Percentiles rank a stretch among this genome's conserved stretches.
Conservation (phyloP, 2,113 vertebrate species). For the Gallinago media region DNA sequence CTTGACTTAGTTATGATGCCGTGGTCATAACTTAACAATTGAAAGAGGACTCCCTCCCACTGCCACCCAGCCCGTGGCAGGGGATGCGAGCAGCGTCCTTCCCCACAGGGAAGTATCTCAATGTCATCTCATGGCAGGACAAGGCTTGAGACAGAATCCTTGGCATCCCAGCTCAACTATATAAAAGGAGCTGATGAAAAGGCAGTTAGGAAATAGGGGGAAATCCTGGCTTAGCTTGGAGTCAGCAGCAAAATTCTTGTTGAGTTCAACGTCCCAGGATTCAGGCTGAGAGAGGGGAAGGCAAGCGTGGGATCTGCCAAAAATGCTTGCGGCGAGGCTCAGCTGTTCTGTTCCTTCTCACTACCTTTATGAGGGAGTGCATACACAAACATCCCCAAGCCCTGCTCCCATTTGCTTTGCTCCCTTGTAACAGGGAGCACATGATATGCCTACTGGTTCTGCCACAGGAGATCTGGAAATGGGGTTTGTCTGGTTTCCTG, state of each 20-base stretch:
- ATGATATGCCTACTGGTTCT: fast-evolving
- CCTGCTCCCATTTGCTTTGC: not conserved
- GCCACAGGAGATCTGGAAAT: not conserved
- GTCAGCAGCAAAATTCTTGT: not conserved
- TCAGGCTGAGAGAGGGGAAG: not conserved
- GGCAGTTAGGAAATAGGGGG: not conserved
- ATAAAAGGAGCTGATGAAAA: not conserved
- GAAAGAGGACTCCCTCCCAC: conserved; percentile 38
- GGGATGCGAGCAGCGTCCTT: conserved; percentile 14
- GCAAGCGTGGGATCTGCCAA: not conserved
- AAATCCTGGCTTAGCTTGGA: conserved; percentile 15
- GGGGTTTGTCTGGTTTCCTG: not conserved
- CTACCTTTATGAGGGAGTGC: not conserved
- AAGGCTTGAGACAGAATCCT: not conserved
- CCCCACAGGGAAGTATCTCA: not conserved
- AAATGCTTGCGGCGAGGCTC: not conserved
- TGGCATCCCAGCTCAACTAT: not conserved
- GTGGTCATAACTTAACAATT: conserved; percentile 40
- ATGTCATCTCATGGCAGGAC: not conserved
- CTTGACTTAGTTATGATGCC: conserved; percentile 16
- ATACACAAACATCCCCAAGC: not conserved
- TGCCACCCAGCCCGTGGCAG: conserved; percentile 3
- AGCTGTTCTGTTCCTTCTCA: not conserved
- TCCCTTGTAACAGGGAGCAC: not conserved
- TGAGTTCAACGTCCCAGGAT: not conserved